These are phyloP conservation scores for Patagioenas fasciata DNA, from an alignment of 2,113 vertebrate genomes.

Conservation along the genomic window DNA sequence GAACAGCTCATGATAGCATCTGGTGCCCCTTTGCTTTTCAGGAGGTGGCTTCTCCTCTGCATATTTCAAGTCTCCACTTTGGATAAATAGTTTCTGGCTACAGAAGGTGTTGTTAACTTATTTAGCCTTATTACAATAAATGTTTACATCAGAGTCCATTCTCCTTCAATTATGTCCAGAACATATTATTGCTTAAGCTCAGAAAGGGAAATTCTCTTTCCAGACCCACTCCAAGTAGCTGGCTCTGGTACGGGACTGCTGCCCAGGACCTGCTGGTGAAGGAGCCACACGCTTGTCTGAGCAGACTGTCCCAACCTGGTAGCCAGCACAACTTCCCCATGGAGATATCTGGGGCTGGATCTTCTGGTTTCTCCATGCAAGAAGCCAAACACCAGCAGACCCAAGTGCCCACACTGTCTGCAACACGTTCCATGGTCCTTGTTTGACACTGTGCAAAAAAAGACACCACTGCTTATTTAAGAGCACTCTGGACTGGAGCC, in stretches of 20 bases:
- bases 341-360: background rate
- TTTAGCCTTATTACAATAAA: background rate
- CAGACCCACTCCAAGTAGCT: background rate
- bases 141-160: background rate
- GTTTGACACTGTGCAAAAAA: background rate
- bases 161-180: background rate
- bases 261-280: background rate
- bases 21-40: background rate
- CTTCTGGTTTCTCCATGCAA: background rate
- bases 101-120: background rate
- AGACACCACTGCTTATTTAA: background rate
- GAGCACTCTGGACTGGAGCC: background rate
- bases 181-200: background rate
- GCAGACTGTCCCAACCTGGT: background rate
- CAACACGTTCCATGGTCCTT: background rate
- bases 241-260: background rate
- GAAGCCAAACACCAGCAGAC: background rate
- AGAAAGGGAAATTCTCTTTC: background rate
- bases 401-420: background rate
- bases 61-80: background rate
- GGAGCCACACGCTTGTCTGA: accelerated
- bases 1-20: background rate
- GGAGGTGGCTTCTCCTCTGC: background rate
- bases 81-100: background rate
- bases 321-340: background rate